These are phyloP conservation scores for Sinocyclocheilus anophthalmus DNA, from an alignment of 2,113 vertebrate genomes.

Conservation along the genomic window DNA sequence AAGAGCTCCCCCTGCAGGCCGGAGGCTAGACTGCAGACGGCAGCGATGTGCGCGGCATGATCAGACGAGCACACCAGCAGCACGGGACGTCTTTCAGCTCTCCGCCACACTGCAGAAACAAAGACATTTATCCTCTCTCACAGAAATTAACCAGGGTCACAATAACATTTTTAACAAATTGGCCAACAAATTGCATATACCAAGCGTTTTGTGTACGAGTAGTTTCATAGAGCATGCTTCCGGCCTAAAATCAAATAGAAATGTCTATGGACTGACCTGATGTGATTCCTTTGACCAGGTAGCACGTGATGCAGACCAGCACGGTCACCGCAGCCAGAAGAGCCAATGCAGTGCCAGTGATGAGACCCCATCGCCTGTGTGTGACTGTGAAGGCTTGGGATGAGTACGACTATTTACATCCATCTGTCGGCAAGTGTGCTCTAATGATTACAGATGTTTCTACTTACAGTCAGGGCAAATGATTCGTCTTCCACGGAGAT, in stretches of 20 bases:
- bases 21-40: slow-evolving; percentile 83
- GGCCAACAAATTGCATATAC: too few relatives aligned
- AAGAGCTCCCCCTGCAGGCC: slow-evolving; percentile 81
- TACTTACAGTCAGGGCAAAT: slow-evolving; percentile 85
- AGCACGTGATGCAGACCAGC: slow-evolving; percentile 64
- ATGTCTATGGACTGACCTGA: slow-evolving; percentile 72
- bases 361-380: slow-evolving; percentile 74
- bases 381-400: slow-evolving; percentile 71
- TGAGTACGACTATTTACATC: background rate
- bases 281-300: slow-evolving; percentile 61
- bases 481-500: slow-evolving; percentile 78
- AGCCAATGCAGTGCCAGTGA: slow-evolving; percentile 64
- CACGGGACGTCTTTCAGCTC: slow-evolving; percentile 72
- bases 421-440: background rate
- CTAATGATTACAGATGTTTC: background rate
- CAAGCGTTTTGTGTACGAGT: too few relatives aligned
- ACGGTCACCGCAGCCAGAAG: slow-evolving; percentile 56
- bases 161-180: too few relatives aligned
- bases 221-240: too few relatives aligned
- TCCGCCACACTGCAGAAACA: slow-evolving; percentile 26
- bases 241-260: too few relatives aligned
- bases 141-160: too few relatives aligned
- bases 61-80: slow-evolving; percentile 85
- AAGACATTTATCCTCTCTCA: background rate
- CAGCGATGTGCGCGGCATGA: slow-evolving; percentile 77